Conservation (phyloP, 2,113 vertebrate genomes). For the Thunnus thynnus region DNA sequence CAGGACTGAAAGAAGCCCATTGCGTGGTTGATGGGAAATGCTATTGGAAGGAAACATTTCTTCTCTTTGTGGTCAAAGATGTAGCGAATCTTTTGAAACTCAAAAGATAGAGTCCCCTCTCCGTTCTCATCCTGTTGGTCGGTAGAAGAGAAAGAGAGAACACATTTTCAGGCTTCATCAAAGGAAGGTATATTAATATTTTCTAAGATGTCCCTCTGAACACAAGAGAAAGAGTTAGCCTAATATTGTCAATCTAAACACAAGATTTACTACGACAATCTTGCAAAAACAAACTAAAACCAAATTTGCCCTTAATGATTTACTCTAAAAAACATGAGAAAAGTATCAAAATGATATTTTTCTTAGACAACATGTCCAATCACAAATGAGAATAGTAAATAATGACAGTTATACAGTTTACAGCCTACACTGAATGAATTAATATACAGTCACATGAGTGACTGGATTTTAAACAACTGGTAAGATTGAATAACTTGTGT, state of each 20-base stretch:
- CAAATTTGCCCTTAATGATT: too few relatives aligned
- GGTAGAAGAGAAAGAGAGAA: constrained; percentile 12
- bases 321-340: too few relatives aligned
- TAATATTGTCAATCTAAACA: too few relatives aligned
- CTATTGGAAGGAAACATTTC: constrained; percentile 90
- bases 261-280: too few relatives aligned
- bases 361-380: background rate
- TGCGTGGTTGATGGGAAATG: constrained; percentile 88
- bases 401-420: background rate
- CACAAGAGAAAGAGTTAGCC: too few relatives aligned
- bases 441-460: background rate
- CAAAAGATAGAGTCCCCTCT: constrained; percentile 88
- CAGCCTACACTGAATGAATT: background rate
- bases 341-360: background rate
- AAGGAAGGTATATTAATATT: background rate
- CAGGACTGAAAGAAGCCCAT: constrained; percentile 90
- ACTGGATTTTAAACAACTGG: background rate
- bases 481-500: background rate
- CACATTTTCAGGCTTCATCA: background rate
- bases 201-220: too few relatives aligned
- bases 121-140: constrained; percentile 87
- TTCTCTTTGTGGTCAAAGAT: constrained; percentile 87
- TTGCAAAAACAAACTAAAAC: too few relatives aligned
- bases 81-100: constrained; percentile 98
- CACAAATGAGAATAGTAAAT: background rate